phyloP scores from a whole-genome alignment of 1,140 invertebrate genomes.

The Portunus trituberculatus region DNA sequence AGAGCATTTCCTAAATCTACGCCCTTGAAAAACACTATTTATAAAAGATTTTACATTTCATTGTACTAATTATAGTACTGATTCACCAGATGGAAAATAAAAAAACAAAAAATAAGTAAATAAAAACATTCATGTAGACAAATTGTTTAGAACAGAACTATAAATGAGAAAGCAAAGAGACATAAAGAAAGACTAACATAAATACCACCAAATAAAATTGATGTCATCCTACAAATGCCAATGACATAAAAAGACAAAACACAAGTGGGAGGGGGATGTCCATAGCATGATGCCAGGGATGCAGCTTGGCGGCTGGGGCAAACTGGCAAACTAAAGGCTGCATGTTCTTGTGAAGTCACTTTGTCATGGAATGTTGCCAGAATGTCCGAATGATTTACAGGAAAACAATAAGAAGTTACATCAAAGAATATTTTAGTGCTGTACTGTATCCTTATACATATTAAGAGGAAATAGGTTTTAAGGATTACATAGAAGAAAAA shows the following conservation, averaged over 20 bases:
- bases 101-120: background rate
- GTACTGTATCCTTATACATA: background rate
- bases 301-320: constrained; percentile 11
- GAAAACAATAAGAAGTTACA: background rate
- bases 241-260: background rate
- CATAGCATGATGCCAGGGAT: background rate
- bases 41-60: background rate
- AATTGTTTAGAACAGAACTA: background rate
- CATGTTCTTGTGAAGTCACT: background rate
- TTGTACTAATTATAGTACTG: background rate
- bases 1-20: background rate
- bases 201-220: background rate
- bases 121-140: background rate
- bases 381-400: background rate
- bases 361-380: background rate
- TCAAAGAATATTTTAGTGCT: background rate
- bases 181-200: background rate
- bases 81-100: background rate
- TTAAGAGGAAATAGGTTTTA: background rate
- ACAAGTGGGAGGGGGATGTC: background rate
- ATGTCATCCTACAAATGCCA: background rate
- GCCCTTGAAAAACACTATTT: background rate
- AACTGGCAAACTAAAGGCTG: background rate
- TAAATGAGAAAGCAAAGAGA: background rate
- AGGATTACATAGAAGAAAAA: background rate